Evolutionary conservation across 2,888 invertebrate species (phyloP).

Genomic region (Linyphia triangularis): DNA sequence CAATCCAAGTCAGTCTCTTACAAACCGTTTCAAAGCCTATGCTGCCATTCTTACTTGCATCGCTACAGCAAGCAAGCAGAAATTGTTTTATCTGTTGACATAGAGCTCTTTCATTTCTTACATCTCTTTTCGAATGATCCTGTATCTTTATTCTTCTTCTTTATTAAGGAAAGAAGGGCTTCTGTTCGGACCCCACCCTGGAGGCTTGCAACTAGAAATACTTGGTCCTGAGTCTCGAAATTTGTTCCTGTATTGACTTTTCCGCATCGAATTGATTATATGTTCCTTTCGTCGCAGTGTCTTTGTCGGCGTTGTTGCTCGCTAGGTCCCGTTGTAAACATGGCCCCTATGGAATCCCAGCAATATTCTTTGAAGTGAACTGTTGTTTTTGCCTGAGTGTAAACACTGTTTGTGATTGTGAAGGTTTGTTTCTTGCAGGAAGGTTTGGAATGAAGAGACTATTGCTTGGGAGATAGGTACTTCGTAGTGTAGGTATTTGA

Average conservation of each 20-base stretch:
- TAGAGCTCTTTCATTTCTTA: slow-evolving; percentile 57
- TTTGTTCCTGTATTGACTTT: slow-evolving; percentile 68
- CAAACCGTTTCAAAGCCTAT: background rate
- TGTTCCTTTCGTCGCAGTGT: slow-evolving; percentile 34
- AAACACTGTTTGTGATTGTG: slow-evolving; percentile 27
- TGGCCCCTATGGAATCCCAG: slow-evolving; percentile 56
- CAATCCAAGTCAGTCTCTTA: background rate
- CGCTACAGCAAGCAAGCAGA: slow-evolving; percentile 30
- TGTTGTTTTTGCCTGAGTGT: slow-evolving; percentile 1
- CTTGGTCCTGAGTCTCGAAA: slow-evolving; percentile 23
- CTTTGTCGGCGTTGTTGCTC: background rate
- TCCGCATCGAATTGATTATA: slow-evolving; percentile 35
- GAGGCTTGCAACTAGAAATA: slow-evolving; percentile 52
- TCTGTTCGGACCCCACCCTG: slow-evolving; percentile 35
- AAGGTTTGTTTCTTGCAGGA: background rate
- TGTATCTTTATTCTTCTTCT: slow-evolving; percentile 52
- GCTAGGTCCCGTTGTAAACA: slow-evolving; percentile 50
- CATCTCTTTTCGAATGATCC: slow-evolving; percentile 29
- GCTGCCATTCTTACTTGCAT: background rate
- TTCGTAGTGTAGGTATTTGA: slow-evolving; percentile 2
- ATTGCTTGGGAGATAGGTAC: background rate
- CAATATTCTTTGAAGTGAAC: slow-evolving; percentile 25
- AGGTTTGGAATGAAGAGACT: background rate
- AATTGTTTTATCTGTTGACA: slow-evolving; percentile 73
- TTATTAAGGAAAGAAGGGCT: slow-evolving; percentile 56